phyloP scores from a whole-genome alignment of 2,797 vertebrate genomes.

The Scyliorhinus canicula region DNA sequence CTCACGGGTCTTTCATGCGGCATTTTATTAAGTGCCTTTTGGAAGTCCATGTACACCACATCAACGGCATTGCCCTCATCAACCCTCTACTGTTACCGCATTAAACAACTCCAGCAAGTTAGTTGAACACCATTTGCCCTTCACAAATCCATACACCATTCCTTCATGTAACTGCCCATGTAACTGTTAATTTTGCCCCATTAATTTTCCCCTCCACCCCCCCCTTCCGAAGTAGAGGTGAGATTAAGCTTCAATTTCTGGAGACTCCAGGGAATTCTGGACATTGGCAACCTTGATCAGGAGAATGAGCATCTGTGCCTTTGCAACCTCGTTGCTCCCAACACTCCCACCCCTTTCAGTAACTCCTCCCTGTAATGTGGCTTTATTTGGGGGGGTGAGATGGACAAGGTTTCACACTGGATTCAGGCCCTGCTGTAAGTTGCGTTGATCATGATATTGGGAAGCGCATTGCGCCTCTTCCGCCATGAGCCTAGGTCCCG shows the following conservation, averaged over 20 bases:
- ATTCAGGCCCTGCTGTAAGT: slow-evolving; percentile 67
- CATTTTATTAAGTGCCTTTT: not conserved
- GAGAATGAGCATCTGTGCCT: no score
- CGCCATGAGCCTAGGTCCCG: slow-evolving; percentile 79
- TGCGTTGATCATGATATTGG: slow-evolving; percentile 92
- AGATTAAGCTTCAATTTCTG: slow-evolving; percentile 1
- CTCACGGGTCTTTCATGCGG: not conserved
- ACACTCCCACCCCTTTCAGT: not conserved
- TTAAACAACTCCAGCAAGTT: not conserved
- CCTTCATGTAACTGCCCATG: not conserved
- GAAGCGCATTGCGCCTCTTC: slow-evolving; percentile 78
- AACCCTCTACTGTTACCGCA: not conserved
- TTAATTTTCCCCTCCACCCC: no score
- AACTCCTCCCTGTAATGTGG: not conserved
- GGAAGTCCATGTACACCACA: not conserved
- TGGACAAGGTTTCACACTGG: not conserved
- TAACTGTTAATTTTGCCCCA: not conserved
- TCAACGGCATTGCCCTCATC: not conserved
- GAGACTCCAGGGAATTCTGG: not conserved
- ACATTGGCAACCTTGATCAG: not conserved
- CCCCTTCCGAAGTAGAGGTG: no score
- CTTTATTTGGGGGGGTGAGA: not conserved
- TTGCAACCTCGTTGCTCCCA: not conserved
- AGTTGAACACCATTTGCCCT: not conserved
- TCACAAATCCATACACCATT: not conserved